Percentiles rank a stretch among this genome's conserved stretches.
These are phyloP conservation scores for Phthorimaea operculella DNA, from an alignment of 1,140 invertebrate genomes.

Conservation along the genomic window DNA sequence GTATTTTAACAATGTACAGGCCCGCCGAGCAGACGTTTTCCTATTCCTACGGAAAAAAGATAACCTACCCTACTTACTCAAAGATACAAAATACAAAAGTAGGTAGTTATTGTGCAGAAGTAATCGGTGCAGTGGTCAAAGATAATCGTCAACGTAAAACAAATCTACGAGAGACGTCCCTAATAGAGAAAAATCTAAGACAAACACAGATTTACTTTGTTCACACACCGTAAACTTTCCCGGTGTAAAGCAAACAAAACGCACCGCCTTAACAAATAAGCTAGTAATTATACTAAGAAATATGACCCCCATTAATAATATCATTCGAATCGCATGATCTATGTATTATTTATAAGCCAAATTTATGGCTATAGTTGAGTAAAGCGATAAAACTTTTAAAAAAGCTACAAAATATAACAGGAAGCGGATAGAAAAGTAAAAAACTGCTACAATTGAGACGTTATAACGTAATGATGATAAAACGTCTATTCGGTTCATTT, in stretches of 20 bases:
- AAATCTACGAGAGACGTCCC: too few species aligned
- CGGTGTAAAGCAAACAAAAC: constrained; percentile 2
- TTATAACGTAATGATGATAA: constrained; percentile 30
- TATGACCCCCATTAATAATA: constrained; percentile 13
- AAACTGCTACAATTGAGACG: constrained; percentile 27
- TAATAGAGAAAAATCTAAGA: too few species aligned
- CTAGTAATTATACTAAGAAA: constrained; percentile 15
- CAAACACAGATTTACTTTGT: too few species aligned
- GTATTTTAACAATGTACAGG: too few species aligned
- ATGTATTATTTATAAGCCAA: constrained; percentile 31
- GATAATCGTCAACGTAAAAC: too few species aligned
- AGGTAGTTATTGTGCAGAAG: too few species aligned
- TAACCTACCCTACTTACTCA: too few species aligned
- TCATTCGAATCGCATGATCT: constrained; percentile 10
- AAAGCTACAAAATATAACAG: constrained; percentile 34
- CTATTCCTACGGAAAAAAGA: too few species aligned
- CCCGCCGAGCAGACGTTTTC: too few species aligned
- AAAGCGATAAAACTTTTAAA: constrained; percentile 48
- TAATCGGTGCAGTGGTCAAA: too few species aligned
- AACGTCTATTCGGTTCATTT: constrained; percentile 33
- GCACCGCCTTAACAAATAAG: background rate
- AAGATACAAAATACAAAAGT: too few species aligned
- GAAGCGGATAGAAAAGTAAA: constrained; percentile 47
- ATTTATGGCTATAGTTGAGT: constrained; percentile 39
- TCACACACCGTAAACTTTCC: background rate